Conservation (phyloP, 1,140 invertebrate genomes). For the Ceratoteleas bidentatus region DNA sequence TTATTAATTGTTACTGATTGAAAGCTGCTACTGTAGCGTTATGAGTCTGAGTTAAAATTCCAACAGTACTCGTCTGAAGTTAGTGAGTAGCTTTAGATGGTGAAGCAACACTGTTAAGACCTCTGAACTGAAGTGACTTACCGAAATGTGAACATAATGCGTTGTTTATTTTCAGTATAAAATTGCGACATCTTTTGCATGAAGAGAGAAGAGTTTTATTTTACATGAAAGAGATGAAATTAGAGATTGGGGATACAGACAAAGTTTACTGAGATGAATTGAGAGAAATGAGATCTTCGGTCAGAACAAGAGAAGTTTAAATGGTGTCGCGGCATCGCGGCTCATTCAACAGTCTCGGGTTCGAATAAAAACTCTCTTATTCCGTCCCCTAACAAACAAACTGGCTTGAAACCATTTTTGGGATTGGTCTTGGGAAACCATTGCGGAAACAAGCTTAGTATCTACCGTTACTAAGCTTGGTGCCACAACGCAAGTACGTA, state of each 20-base stretch:
- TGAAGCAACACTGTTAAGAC: slow-evolving; percentile 67
- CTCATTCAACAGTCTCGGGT: no score
- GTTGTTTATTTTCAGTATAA: slow-evolving; percentile 40
- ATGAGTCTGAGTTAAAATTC: slow-evolving; percentile 49
- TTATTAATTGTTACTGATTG: slow-evolving; percentile 52
- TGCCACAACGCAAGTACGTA: no score
- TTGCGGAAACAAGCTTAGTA: no score
- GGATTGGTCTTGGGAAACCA: no score
- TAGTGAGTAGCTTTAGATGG: slow-evolving; percentile 60
- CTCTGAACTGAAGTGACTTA: slow-evolving; percentile 62
- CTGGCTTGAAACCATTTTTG: no score
- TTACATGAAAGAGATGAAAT: slow-evolving; percentile 53
- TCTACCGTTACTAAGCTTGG: no score
- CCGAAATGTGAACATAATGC: slow-evolving; percentile 52
- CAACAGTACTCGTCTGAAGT: slow-evolving; percentile 55
- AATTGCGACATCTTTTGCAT: slow-evolving; percentile 54
- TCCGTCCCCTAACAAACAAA: no score
- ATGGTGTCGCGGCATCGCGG: no score
- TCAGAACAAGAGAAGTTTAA: slow-evolving; percentile 44
- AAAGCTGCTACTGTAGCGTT: slow-evolving; percentile 65
- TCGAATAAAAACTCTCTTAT: slow-evolving; percentile 48
- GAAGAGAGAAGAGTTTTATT: slow-evolving; percentile 54
- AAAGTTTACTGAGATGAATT: slow-evolving; percentile 58
- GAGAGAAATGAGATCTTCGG: slow-evolving; percentile 33
- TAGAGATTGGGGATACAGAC: slow-evolving; percentile 50